Evolutionary conservation across 1,140 invertebrate species (phyloP).

Genomic region (Hylyphantes graminicola): DNA sequence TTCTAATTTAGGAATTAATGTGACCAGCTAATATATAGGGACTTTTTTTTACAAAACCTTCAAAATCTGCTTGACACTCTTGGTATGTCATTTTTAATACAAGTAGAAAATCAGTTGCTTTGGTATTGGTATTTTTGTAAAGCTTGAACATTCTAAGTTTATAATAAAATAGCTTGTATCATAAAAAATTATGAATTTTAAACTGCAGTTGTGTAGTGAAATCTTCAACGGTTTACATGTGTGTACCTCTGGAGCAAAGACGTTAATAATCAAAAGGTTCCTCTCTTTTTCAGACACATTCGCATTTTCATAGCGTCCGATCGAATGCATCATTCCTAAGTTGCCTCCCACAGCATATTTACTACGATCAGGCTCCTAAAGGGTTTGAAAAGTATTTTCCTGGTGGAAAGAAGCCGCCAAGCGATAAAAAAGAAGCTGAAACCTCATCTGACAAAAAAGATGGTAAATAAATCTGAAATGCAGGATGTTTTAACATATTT

Average conservation of each 20-base stretch:
- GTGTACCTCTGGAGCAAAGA: not conserved
- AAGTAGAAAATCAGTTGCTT: no score
- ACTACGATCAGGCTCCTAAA: constrained; percentile 81
- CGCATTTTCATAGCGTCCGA: not conserved
- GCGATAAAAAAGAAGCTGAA: constrained; percentile 66
- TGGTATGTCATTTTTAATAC: no score
- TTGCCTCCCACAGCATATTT: not conserved
- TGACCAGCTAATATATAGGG: no score
- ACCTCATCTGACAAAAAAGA: constrained; percentile 60
- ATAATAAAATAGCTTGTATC: no score
- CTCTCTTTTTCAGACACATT: not conserved
- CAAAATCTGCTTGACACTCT: no score
- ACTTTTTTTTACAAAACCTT: no score
- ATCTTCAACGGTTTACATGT: no score
- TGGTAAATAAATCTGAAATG: constrained; percentile 62
- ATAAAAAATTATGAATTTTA: no score
- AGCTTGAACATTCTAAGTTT: no score
- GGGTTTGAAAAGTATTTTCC: constrained; percentile 93
- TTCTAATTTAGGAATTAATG: no score
- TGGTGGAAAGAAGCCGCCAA: constrained; percentile 63
- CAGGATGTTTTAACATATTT: not conserved
- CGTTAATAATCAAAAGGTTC: not conserved
- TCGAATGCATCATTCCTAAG: not conserved
- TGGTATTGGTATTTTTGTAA: no score
- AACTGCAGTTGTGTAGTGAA: no score